phyloP scores from a whole-genome alignment of 2,113 vertebrate genomes.

The Muntiacus reevesi region DNA sequence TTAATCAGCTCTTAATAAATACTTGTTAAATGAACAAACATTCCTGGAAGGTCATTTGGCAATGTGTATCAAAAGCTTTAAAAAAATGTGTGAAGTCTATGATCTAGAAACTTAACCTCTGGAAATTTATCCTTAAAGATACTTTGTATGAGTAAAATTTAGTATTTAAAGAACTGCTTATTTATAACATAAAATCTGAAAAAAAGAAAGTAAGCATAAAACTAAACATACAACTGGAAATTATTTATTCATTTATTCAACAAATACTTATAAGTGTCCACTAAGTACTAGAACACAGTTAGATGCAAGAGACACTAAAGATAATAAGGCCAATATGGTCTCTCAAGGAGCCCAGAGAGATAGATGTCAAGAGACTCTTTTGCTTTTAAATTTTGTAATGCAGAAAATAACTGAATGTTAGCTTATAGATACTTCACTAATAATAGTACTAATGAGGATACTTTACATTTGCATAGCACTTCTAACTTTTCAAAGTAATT shows the following conservation, averaged over 20 bases:
- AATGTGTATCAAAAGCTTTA: neutral
- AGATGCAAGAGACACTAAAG: neutral
- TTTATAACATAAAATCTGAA: neutral
- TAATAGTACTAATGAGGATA: conserved; percentile 53
- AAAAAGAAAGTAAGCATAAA: neutral
- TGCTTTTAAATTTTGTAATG: conserved; percentile 44
- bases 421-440: conserved; percentile 58
- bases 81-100: neutral
- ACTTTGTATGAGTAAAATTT: neutral
- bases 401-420: conserved; percentile 53
- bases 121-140: conserved; percentile 6
- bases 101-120: conserved; percentile 24
- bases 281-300: neutral
- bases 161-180: conserved; percentile 22
- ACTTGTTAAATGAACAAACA: neutral
- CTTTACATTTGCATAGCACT: conserved; percentile 69
- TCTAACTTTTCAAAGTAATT: conserved; percentile 69
- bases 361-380: conserved; percentile 6
- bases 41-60: neutral
- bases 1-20: conserved; percentile 11
- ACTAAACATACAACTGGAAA: conserved; percentile 5
- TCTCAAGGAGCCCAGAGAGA: neutral
- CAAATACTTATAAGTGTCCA: neutral
- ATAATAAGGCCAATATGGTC: neutral
- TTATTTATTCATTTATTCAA: conserved; percentile 15